phyloP scores from a whole-genome alignment of 2,888 invertebrate species.

The Pimpla rufipes region DNA sequence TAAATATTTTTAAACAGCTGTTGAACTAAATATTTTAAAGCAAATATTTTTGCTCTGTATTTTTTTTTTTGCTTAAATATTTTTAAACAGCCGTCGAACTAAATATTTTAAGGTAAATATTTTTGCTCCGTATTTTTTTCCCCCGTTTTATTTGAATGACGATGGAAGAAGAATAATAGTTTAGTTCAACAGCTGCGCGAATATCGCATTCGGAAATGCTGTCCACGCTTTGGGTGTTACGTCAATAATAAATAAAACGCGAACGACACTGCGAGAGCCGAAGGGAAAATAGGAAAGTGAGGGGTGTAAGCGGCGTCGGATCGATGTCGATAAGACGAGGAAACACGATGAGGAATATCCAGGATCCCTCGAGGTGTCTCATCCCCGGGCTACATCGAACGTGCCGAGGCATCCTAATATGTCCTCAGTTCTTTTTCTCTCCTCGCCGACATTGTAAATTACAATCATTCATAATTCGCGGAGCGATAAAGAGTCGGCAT shows the following conservation, averaged over 20 bases:
- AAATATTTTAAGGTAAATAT: not conserved
- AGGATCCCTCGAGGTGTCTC: constrained; percentile 28
- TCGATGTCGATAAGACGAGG: constrained; percentile 43
- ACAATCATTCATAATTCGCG: constrained; percentile 24
- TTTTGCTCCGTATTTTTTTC: not conserved
- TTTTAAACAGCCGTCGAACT: too few relatives aligned
- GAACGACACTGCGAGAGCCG: not conserved
- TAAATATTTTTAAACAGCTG: too few relatives aligned
- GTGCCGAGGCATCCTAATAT: constrained; percentile 46
- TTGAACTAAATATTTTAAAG: too few relatives aligned
- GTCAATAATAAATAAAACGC: constrained; percentile 15
- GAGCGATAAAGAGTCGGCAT: constrained; percentile 12
- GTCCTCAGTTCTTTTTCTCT: constrained; percentile 16
- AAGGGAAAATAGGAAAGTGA: not conserved
- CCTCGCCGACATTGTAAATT: not conserved
- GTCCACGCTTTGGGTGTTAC: not conserved
- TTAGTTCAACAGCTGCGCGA: not conserved
- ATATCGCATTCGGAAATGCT: not conserved
- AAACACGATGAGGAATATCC: constrained; percentile 35
- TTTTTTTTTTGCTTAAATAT: too few relatives aligned
- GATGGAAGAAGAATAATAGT: not conserved
- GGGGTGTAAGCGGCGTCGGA: not conserved
- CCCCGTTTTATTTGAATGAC: not conserved
- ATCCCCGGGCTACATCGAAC: constrained; percentile 41
- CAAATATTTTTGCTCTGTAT: too few relatives aligned